A percentile compares a stretch with the other conserved stretches of the same genome.
Conservation (phyloP, 2,888 invertebrate species). For the Hartigia nigra region DNA sequence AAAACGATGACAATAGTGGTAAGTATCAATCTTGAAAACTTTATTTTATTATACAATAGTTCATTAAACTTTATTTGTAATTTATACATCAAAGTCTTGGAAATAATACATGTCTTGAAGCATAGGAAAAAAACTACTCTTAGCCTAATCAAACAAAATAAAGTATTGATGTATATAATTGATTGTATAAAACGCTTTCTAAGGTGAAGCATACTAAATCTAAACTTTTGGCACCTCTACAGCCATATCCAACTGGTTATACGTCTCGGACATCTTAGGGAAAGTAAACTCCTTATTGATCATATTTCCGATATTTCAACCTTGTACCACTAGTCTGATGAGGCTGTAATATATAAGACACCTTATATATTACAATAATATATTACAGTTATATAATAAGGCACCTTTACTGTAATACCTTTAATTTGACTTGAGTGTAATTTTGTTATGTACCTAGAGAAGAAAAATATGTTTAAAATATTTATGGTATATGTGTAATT, state of each 20-base stretch:
- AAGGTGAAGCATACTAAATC: too few relatives aligned
- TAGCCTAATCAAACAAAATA: not conserved
- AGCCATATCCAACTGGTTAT: too few relatives aligned
- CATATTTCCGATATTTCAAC: not conserved
- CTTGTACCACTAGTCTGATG: not conserved
- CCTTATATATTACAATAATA: too few relatives aligned
- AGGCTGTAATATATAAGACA: too few relatives aligned
- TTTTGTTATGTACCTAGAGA: not conserved
- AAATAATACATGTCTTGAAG: not conserved
- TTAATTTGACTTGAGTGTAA: not conserved
- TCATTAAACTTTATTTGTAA: not conserved
- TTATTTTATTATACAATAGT: not conserved
- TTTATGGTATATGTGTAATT: not conserved
- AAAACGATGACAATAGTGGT: conserved; percentile 40
- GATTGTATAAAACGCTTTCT: not conserved
- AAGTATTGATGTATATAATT: not conserved
- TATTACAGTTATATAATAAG: too few relatives aligned
- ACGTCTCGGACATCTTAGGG: too few relatives aligned
- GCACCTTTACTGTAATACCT: not conserved
- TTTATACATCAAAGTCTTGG: not conserved
- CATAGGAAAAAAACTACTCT: not conserved
- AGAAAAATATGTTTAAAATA: not conserved
- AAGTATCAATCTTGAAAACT: conserved; percentile 16
- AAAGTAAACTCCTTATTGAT: not conserved
- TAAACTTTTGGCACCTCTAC: too few relatives aligned